Evolutionary conservation across 2,113 vertebrate genomes (phyloP).

Genomic region (Myrmophylax atrothorax): DNA sequence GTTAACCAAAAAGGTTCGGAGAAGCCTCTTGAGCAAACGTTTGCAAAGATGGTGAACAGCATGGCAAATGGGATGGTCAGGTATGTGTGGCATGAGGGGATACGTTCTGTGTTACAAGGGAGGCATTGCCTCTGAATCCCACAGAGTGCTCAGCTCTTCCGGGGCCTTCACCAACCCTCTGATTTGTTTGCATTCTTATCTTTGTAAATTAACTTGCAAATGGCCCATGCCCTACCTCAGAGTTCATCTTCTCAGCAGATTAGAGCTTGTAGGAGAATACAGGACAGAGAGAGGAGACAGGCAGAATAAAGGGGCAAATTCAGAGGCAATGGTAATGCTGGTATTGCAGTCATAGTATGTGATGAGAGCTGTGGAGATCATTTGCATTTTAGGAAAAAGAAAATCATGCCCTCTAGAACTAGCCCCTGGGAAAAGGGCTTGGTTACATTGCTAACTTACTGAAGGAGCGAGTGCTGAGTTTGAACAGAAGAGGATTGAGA

Average conservation of each 20-base stretch:
- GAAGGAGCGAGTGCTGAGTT: neutral
- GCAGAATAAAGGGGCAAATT: neutral
- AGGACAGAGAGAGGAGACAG: neutral
- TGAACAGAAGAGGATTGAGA: neutral
- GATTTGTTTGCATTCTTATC: neutral
- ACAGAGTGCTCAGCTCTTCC: neutral
- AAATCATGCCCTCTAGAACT: neutral
- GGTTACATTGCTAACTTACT: neutral
- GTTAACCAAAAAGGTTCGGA: conserved; percentile 96
- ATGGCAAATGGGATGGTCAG: conserved; percentile 89
- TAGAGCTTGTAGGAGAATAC: neutral
- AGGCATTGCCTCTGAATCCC: neutral
- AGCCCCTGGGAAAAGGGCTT: neutral
- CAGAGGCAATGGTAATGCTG: neutral
- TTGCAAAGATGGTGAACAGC: conserved; percentile 86
- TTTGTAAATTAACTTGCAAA: neutral
- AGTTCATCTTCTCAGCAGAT: neutral
- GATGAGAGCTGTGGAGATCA: neutral
- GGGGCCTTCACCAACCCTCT: neutral
- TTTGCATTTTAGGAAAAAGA: neutral
- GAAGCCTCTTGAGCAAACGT: conserved; percentile 89
- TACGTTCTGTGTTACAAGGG: neutral
- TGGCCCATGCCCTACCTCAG: neutral
- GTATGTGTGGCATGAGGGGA: conserved; percentile 64
- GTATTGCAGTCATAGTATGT: neutral